Percentiles rank a stretch among this genome's conserved stretches.
phyloP scores from a whole-genome alignment of 2,113 vertebrate genomes.

The Dicrurus megarhynchus region DNA sequence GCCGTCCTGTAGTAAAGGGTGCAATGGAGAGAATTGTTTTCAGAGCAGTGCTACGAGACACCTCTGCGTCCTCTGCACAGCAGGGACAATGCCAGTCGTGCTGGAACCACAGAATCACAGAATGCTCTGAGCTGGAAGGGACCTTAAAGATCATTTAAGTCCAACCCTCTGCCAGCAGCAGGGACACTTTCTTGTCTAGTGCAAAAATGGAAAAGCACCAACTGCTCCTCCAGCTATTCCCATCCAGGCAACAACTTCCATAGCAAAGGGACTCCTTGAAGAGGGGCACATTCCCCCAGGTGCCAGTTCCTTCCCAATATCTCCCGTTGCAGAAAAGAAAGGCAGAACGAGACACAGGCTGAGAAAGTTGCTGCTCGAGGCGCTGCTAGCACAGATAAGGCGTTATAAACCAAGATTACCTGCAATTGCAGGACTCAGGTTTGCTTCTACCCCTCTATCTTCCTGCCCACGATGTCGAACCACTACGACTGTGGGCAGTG shows the following conservation, averaged over 20 bases:
- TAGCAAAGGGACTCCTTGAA: neutral
- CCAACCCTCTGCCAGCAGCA: neutral
- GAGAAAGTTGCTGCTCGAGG: neutral
- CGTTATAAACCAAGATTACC: neutral
- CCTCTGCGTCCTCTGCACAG: neutral
- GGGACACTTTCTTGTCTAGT: neutral
- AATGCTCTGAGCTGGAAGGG: neutral
- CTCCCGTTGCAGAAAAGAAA: neutral
- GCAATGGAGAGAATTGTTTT: neutral
- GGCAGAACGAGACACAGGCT: neutral
- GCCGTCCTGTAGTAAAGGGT: neutral
- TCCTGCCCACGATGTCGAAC: neutral
- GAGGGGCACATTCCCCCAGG: neutral
- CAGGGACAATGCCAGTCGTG: accelerated
- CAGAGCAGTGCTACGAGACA: neutral
- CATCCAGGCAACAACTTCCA: neutral
- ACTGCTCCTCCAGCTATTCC: neutral
- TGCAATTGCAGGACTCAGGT: neutral
- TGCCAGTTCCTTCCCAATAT: neutral
- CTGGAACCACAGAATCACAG: neutral
- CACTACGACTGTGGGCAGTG: neutral
- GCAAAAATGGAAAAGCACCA: neutral
- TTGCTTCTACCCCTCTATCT: neutral
- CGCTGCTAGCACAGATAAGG: neutral
- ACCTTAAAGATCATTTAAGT: neutral